phyloP scores from a whole-genome alignment of 2,797 vertebrate species.

The Telmatherina bonti region DNA sequence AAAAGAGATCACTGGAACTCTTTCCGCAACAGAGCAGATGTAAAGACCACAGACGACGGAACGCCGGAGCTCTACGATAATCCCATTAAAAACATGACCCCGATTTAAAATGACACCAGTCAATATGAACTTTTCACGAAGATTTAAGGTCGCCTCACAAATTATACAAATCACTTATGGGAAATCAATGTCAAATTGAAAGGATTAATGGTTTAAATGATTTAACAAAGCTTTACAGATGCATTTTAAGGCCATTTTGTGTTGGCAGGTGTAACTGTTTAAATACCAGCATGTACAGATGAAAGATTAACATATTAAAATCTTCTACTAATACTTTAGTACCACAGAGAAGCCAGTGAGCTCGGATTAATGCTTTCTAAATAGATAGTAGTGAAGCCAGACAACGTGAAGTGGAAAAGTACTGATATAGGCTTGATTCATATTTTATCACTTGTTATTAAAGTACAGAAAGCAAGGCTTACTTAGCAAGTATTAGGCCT shows the following conservation, averaged over 20 bases:
- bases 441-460: background rate
- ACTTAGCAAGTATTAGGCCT: too few species aligned
- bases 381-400: background rate
- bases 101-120: background rate
- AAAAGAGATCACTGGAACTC: too few species aligned
- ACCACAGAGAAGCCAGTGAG: background rate
- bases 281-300: background rate
- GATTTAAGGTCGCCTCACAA: background rate
- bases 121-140: background rate
- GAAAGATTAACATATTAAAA: background rate
- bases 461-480: background rate
- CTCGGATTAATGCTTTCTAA: background rate
- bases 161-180: background rate
- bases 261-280: background rate
- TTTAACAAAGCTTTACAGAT: background rate
- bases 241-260: background rate
- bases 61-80: conserved; percentile 5
- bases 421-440: background rate
- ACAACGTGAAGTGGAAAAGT: background rate
- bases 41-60: background rate
- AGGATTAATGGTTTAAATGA: background rate
- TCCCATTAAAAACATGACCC: conserved; percentile 8
- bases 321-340: background rate
- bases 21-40: background rate
- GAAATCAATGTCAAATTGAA: background rate